Base-by-base conservation (phyloP, 2,113 vertebrate genomes). In the Chascanopsetta lugubris region DNA sequence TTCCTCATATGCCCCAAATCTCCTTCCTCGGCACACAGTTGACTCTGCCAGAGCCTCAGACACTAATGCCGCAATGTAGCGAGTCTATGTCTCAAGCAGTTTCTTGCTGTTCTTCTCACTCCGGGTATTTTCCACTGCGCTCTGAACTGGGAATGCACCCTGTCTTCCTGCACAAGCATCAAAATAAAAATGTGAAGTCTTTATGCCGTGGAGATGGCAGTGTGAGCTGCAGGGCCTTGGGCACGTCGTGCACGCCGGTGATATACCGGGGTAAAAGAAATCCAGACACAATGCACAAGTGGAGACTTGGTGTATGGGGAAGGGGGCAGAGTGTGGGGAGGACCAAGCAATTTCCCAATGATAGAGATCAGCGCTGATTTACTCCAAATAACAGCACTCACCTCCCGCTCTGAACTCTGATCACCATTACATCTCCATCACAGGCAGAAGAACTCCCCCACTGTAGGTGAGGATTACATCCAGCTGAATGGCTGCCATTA, bases 161-260 rank as follows among this genome's bases (percentile, higher is more conserved):
- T 66, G 71, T 80, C 85, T 82, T 74, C 65, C 65, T 56, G 58
- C 79, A 65, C 63, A 55, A 77, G 80, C 68, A 79, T 87, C 78
- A 80, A 80, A 76, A 88, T 79, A 81, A 83, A n/a, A 80, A 81
- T 66, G 63, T 70, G 64, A 79, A 68, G 74, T 82, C 71, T 83
- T 85, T 61, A 80, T 75, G 75, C 60, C 21, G 27, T 60, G 47
- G 81, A 83, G 67, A 82, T 82, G 77, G 77, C 82, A 67, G 66
- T 54, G 83, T 87, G 92, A 91, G 83, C 79, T 91, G 91, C 80
- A 92, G 92, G n/a, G 91, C 94, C 91, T 83, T 90, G 91, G 93
- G 95, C 94, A 90, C 92, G 89, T 91, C 93, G 94, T 94, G 93
- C 92, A 91, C 91, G 90, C 89, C 85, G 78, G 91, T 86, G 93